phyloP scores from a whole-genome alignment of 2,888 invertebrate species.

The Antheraea yamamai region DNA sequence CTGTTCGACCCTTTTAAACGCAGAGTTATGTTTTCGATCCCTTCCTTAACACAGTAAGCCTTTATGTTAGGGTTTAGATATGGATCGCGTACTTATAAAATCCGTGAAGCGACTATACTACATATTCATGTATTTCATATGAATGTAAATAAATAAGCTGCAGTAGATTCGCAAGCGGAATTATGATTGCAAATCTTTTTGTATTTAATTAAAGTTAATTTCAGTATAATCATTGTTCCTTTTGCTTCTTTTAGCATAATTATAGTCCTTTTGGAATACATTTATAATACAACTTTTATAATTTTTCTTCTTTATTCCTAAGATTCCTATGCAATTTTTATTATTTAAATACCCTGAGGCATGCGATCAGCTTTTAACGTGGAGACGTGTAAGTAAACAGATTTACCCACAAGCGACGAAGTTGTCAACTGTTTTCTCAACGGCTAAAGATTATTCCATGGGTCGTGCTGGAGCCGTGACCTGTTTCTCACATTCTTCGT shows the following conservation, averaged over 20 bases:
- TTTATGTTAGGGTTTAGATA: neutral
- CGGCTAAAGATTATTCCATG: constrained; percentile 11
- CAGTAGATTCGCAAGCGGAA: neutral
- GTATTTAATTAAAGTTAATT: neutral
- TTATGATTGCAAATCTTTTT: neutral
- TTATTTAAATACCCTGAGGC: neutral
- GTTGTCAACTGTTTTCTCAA: constrained; percentile 14
- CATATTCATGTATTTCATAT: neutral
- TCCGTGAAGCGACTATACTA: neutral
- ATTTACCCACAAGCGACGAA: neutral
- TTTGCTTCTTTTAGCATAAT: neutral
- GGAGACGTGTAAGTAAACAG: neutral
- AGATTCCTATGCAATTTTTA: neutral
- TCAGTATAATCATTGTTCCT: neutral
- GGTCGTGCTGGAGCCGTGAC: neutral
- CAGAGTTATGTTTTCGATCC: neutral
- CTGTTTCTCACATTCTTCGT: constrained; percentile 7
- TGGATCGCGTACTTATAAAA: neutral
- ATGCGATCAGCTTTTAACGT: constrained; percentile 6
- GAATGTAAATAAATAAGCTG: neutral
- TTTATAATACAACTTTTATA: neutral
- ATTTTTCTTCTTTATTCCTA: neutral
- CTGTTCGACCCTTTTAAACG: neutral
- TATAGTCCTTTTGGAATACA: neutral
- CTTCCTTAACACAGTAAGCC: neutral